These are phyloP conservation scores for Boloria euphrosyne DNA, from an alignment of 2,888 invertebrate genomes.

Conservation along the genomic window DNA sequence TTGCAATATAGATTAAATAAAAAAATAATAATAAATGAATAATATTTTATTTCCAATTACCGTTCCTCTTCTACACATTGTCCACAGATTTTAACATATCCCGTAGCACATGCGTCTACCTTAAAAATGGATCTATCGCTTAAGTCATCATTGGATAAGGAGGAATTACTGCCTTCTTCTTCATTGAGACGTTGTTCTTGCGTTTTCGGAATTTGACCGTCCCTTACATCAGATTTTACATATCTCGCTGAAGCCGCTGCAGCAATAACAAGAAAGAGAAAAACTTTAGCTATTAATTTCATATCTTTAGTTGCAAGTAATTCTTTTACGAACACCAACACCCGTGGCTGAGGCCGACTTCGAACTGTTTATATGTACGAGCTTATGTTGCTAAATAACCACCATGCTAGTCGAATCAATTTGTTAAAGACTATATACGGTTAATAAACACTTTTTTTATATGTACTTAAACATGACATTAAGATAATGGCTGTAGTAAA, in stretches of 20 bases:
- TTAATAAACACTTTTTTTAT: conserved; percentile 5
- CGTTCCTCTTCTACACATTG: conserved; percentile 23
- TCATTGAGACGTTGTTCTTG: background rate
- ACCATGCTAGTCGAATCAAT: background rate
- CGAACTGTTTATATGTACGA: conserved; percentile 39
- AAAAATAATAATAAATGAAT: too few species aligned
- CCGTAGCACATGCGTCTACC: conserved; percentile 33
- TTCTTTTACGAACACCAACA: conserved; percentile 8
- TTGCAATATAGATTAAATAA: too few species aligned
- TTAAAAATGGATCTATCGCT: conserved; percentile 35
- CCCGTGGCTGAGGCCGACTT: conserved; percentile 17
- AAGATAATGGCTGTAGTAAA: too few species aligned
- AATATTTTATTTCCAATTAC: too few species aligned
- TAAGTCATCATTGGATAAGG: too few species aligned
- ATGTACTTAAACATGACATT: too few species aligned
- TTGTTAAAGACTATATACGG: background rate
- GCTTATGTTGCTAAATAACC: too few species aligned
- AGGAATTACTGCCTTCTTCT: conserved; percentile 24
- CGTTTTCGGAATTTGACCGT: conserved; percentile 3
- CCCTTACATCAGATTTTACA: conserved; percentile 3
- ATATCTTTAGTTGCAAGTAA: conserved; percentile 5
- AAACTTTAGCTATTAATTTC: conserved; percentile 19
- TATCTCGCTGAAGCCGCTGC: conserved; percentile 25
- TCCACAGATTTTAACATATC: conserved; percentile 33
- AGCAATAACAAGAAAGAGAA: conserved; percentile 20